These are phyloP conservation scores for Phoxinus phoxinus DNA, from an alignment of 2,113 vertebrate genomes.

Conservation along the genomic window DNA sequence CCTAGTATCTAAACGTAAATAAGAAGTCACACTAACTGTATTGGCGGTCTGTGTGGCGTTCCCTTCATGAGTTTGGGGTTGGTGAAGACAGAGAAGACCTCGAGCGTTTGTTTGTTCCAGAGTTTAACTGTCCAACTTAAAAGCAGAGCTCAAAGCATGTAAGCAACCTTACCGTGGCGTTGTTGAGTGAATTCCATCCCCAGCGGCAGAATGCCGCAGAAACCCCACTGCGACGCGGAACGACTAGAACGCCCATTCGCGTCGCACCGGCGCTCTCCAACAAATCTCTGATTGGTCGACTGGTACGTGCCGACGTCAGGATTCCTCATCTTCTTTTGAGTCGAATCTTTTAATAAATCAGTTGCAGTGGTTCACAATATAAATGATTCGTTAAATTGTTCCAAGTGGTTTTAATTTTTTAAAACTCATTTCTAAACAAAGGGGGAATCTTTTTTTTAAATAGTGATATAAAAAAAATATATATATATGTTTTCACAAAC, in stretches of 20 bases:
- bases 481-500: background rate
- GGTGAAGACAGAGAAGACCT: background rate
- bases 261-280: background rate
- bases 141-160: background rate
- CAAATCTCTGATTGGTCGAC: background rate
- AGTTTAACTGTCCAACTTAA: background rate
- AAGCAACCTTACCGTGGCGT: background rate
- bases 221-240: background rate
- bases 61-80: background rate
- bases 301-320: background rate
- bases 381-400: background rate
- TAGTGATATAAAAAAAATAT: no score
- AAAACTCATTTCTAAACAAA: no score
- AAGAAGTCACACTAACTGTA: background rate
- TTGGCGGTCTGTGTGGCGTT: background rate
- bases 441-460: no score
- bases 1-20: background rate
- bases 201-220: no score
- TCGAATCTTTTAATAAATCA: background rate
- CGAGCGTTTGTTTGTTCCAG: background rate
- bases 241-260: background rate
- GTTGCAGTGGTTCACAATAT: background rate
- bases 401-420: background rate
- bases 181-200: background rate
- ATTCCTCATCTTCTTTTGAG: background rate